Percentiles rank a stretch among this genome's conserved stretches.
These are phyloP conservation scores for Psephotus haematonotus DNA, from an alignment of 2,113 vertebrate genomes.

Conservation along the genomic window DNA sequence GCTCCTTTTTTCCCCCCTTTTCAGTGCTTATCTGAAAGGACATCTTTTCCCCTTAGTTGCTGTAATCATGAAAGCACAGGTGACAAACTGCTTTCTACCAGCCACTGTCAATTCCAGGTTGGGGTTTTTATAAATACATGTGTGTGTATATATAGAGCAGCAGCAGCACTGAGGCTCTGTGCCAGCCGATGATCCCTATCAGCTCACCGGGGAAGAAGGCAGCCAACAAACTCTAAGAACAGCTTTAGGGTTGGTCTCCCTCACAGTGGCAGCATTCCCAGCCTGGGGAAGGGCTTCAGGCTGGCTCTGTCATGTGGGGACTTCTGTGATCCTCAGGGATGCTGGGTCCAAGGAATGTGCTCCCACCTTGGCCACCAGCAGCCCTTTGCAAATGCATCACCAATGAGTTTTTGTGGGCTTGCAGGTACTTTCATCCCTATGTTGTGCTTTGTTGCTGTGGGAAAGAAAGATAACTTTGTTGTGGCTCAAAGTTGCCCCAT, in stretches of 20 bases:
- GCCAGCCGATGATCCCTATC: background rate
- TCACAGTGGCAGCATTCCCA: background rate
- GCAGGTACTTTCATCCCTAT: background rate
- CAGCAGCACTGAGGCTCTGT: background rate
- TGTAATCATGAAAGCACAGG: conserved; percentile 76
- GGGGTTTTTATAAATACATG: background rate
- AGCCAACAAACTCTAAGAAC: conserved; percentile 21
- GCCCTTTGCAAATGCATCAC: background rate
- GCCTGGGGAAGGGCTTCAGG: background rate
- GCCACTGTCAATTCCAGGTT: conserved; percentile 37
- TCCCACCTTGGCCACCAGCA: background rate
- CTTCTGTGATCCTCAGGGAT: background rate
- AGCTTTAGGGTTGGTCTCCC: background rate
- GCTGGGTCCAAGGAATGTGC: background rate
- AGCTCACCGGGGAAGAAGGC: background rate
- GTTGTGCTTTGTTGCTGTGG: background rate
- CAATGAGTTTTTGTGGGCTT: background rate
- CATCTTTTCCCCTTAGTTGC: conserved; percentile 72
- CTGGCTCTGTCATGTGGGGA: accelerated
- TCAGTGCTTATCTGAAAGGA: conserved; percentile 78
- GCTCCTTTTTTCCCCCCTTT: conserved; percentile 36
- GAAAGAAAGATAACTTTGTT: background rate
- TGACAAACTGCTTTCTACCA: conserved; percentile 73
- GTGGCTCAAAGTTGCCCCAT: background rate
- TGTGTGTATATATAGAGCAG: background rate